Base-by-base conservation (phyloP, 2,888 invertebrate genomes). In the Amphiduros pacificus region DNA sequence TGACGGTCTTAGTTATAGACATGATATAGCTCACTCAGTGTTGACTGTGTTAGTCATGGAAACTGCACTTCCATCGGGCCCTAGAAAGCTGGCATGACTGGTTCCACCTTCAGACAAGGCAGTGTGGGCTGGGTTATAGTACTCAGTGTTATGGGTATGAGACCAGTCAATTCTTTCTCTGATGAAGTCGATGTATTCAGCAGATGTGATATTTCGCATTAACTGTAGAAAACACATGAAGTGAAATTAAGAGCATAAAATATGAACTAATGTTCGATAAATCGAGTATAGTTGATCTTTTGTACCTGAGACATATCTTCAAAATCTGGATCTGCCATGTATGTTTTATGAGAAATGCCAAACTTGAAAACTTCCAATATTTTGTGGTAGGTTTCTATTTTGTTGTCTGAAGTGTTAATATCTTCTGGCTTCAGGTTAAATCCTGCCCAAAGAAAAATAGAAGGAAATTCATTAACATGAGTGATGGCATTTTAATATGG, bases 281-380 rank as follows among this genome's bases (percentile, higher is more conserved):
- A n/a, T n/a, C n/a, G n/a, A n/a, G n/a, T n/a, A n/a, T n/a, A n/a
- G n/a, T n/a, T n/a, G n/a, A n/a, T n/a, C n/a, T n/a, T n/a, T n/a
- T n/a, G n/a, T n/a, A n/a, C 58, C 58, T 60, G 20, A 2, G 28
- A 6, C 17, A 60, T 5, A 28, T 60, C 44, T 11, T 49, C 78
- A 78, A 89, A 94, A 58, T 88, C 86, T 26, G 87, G 85, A 84
- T 97, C 97, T 0, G 91, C 95, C 66, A 97, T 84, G 68, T 89
- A 87, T 1, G 91, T 91, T 70, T 95, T 85, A 75, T 89, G 87
- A 1, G 92, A 95, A 81, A 91, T 95, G 24, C 91, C 94, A 84
- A 89, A 95, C 81, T 98, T 97, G 83, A 93, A 92, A 5, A 91
- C 87, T 80, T 98, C 97, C 11, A 91, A 85, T 68, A 94, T 85